Conservation (phyloP, 2,113 vertebrate species). For the Illadopsis cleaveri region DNA sequence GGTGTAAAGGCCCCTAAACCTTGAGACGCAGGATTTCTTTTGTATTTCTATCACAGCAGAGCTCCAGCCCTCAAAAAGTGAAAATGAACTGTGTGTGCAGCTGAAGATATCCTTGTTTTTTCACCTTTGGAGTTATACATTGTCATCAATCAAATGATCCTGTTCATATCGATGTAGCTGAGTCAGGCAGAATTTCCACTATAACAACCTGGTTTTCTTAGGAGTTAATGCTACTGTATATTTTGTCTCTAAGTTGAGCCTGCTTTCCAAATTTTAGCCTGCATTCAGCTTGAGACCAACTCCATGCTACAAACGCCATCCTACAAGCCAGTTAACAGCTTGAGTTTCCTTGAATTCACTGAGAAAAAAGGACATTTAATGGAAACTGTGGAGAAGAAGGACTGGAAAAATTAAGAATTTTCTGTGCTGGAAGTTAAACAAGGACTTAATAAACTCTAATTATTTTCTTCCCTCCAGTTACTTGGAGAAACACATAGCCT, state of each 20-base stretch:
- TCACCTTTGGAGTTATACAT: background rate
- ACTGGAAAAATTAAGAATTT: background rate
- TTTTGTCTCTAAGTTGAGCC: background rate
- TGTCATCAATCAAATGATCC: background rate
- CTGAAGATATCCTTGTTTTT: background rate
- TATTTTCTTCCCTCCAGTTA: background rate
- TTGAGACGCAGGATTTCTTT: background rate
- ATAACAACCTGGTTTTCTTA: background rate
- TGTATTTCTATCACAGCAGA: background rate
- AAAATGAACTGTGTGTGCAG: background rate
- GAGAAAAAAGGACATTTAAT: background rate
- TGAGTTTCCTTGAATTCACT: background rate
- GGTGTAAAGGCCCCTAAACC: background rate
- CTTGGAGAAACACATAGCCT: background rate
- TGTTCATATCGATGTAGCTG: background rate
- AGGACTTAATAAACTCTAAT: background rate
- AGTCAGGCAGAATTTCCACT: background rate
- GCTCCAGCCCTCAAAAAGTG: background rate
- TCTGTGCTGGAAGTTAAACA: background rate
- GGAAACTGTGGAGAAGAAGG: background rate
- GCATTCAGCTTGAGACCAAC: background rate
- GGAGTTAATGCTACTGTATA: background rate
- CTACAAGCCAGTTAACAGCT: background rate
- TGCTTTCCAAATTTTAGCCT: background rate
- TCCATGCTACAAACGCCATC: background rate